Percentiles rank a stretch among this genome's conserved stretches.
phyloP scores from a whole-genome alignment of 1,140 invertebrate species.

The Cyclargus thomasi region DNA sequence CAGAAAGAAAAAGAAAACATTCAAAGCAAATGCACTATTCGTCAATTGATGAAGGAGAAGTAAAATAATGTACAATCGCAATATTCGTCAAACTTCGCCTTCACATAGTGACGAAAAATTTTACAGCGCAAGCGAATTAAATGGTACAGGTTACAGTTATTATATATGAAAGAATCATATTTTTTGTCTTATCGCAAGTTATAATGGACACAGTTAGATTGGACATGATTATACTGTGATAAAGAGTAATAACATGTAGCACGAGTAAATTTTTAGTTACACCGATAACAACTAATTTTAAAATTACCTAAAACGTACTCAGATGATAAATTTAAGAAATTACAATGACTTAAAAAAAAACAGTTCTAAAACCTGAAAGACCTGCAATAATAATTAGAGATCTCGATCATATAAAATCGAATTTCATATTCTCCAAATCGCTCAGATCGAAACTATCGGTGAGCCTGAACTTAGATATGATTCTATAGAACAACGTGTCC shows the following conservation, averaged over 20 bases:
- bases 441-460: conserved; percentile 64
- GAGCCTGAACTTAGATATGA: conserved; percentile 67
- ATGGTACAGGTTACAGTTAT: not conserved
- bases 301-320: no score
- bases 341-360: no score
- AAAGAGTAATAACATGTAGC: no score
- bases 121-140: not conserved
- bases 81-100: not conserved
- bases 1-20: not conserved
- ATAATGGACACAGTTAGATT: no score
- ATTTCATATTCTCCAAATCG: conserved; percentile 33
- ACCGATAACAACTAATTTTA: no score
- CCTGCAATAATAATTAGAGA: not conserved
- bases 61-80: not conserved
- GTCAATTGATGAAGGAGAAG: not conserved
- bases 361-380: no score
- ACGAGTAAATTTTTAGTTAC: no score
- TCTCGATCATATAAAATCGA: conserved; percentile 22
- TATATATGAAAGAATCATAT: no score
- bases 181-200: no score
- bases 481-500: conserved; percentile 65
- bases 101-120: not conserved
- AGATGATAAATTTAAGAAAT: no score
- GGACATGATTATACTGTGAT: no score
- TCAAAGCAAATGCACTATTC: not conserved